Evolutionary conservation across 2,888 invertebrate species (phyloP), one percentile per base, ranked within the genome.

Genomic region (Drosophila colorata): DNA sequence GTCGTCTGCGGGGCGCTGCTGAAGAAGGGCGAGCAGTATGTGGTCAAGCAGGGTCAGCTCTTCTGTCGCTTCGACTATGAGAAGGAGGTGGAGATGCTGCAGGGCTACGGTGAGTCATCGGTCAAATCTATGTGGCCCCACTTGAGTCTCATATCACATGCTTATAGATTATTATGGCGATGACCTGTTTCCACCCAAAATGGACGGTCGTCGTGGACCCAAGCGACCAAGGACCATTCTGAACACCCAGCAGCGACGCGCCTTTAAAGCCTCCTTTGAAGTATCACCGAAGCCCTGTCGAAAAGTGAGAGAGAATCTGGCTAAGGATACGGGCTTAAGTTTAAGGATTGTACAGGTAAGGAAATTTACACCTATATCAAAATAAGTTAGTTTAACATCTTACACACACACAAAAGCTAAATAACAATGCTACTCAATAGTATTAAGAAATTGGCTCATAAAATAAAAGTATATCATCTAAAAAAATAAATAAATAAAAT

Each of bases 191-290:
- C 93, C 93, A 46, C 93, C 94, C 38, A 93, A 93, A 79, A 90
- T 94, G 80, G 95, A 95, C 90, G 95, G 95, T 2, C 92, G 95
- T 28, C 92, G 96, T 76, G 96, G 96, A 5, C 96, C 96, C 0
- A 97, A 97, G 91, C 92, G 97, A 80, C 97, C 97, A 0, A 92
- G 97, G 71, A 97, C 97, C 14, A 97, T 97, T 81, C 93, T 97
- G 46, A 97, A 97, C 48, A 96, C 96, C 1, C 95, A 95, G 80
- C 97, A 97, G 91, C 91, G 97, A 78, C 93, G 96, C 76, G 96
- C 96, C 72, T 97, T 97, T 92, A 97, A 97, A 92, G 95, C 95
- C 37, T 96, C 96, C 16, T 97, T 97, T 92, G 97, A 97, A 92
- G 94, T 96, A 80, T 96, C 96, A 82, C 96, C 97, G 18, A 97